phyloP scores from a whole-genome alignment of 92 coral and sea anemone genomes.

The Phenganax stokvisi region DNA sequence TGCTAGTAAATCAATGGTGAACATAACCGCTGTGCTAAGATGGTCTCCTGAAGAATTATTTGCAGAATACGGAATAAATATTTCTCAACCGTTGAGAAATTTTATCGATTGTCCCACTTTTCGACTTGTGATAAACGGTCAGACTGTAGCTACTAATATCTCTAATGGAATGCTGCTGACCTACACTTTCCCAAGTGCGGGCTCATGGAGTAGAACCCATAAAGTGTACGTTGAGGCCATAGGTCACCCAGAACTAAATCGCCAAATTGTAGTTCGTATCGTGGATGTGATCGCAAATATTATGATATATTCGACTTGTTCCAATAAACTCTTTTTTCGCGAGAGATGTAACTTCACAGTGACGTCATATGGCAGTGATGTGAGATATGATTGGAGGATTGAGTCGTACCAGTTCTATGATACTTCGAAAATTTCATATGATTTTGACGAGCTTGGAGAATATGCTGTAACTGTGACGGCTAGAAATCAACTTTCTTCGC shows the following conservation, averaged over 20 bases:
- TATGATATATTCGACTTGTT: background rate
- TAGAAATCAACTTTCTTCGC: background rate
- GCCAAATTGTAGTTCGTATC: background rate
- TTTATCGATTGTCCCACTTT: conserved; percentile 13
- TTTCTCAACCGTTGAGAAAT: background rate
- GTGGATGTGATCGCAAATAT: conserved; percentile 1
- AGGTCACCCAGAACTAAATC: conserved; percentile 30
- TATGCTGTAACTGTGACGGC: background rate
- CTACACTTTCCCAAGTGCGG: conserved; percentile 17
- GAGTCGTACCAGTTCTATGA: background rate
- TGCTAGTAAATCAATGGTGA: background rate
- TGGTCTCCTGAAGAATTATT: conserved; percentile 14
- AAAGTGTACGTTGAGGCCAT: conserved; percentile 19
- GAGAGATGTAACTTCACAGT: background rate
- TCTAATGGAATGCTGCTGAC: conserved; percentile 17
- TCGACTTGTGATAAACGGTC: background rate
- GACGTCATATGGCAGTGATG: conserved; percentile 22
- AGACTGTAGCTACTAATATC: background rate
- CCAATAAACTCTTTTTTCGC: background rate
- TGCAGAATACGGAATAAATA: conserved; percentile 13
- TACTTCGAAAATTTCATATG: background rate
- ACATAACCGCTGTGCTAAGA: background rate
- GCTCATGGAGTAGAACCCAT: background rate
- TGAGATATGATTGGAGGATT: background rate
- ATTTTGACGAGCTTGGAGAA: conserved; percentile 9